Percentiles rank a stretch among this genome's conserved stretches.
phyloP scores from a whole-genome alignment of 2,888 invertebrate genomes.

The Cephus spinipes region DNA sequence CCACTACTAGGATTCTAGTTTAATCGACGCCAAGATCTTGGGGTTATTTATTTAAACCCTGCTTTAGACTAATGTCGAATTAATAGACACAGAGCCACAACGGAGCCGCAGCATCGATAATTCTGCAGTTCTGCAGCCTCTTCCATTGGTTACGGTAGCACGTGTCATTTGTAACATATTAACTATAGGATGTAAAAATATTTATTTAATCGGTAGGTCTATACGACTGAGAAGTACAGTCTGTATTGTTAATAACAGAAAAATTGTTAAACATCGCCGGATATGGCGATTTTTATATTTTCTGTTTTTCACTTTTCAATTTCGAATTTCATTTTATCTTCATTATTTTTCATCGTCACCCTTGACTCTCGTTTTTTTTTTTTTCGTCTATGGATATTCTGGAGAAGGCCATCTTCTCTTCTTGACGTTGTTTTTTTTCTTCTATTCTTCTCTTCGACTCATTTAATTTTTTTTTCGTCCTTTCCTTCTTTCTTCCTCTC shows the following conservation, averaged over 20 bases:
- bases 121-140: constrained; percentile 48
- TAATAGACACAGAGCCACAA: constrained; percentile 55
- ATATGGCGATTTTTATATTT: no score
- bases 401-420: neutral
- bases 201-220: neutral
- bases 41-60: constrained; percentile 58
- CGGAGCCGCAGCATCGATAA: constrained; percentile 55
- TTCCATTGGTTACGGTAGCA: constrained; percentile 28
- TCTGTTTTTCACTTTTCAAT: neutral
- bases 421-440: neutral
- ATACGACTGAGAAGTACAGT: no score
- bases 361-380: neutral
- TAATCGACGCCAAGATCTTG: constrained; percentile 33
- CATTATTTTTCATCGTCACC: neutral
- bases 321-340: neutral
- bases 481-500: neutral
- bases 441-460: neutral
- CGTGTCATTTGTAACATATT: neutral
- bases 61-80: constrained; percentile 56
- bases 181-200: neutral
- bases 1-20: neutral
- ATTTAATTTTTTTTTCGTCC: neutral
- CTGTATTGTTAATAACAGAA: no score
- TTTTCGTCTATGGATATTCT: neutral
- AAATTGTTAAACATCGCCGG: neutral